Conservation (phyloP, 1,140 invertebrate genomes). For the Oreohelix idahoensis region DNA sequence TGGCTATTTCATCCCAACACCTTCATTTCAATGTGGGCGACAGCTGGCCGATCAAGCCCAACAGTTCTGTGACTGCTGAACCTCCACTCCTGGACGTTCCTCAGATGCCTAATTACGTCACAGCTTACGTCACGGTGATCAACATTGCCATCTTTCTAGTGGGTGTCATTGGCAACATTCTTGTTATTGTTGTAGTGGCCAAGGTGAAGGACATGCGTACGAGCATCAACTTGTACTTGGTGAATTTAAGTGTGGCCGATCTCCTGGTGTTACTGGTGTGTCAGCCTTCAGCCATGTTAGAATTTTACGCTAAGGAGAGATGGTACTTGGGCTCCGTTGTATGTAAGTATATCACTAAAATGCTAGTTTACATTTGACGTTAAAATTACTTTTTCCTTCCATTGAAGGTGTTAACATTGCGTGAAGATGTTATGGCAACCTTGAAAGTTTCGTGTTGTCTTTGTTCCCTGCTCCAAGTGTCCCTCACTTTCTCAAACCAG, state of each 20-base stretch:
- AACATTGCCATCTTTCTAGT: slow-evolving; percentile 88
- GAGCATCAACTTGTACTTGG: slow-evolving; percentile 92
- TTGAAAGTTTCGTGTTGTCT: too few relatives aligned
- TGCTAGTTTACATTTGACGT: slow-evolving; percentile 4
- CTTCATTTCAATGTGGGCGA: neutral
- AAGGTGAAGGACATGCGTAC: slow-evolving; percentile 93
- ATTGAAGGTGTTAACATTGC: too few relatives aligned
- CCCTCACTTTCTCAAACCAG: too few relatives aligned
- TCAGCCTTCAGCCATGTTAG: slow-evolving; percentile 57
- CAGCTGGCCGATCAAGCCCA: neutral
- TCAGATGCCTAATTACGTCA: slow-evolving; percentile 82
- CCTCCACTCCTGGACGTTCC: neutral
- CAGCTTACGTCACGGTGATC: slow-evolving; percentile 84
- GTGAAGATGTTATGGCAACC: too few relatives aligned
- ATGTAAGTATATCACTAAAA: slow-evolving; percentile 61
- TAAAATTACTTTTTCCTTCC: too few relatives aligned
- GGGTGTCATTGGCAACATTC: slow-evolving; percentile 88
- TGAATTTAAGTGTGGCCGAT: slow-evolving; percentile 61
- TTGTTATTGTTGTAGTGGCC: slow-evolving; percentile 93
- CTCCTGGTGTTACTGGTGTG: slow-evolving; percentile 56
- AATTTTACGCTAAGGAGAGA: slow-evolving; percentile 57
- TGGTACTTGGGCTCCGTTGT: slow-evolving; percentile 59
- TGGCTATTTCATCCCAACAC: neutral
- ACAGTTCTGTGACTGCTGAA: neutral
- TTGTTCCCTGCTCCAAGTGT: too few relatives aligned